Evolutionary conservation across 2,797 vertebrate genomes (phyloP).

Genomic region (Parauchenoglanis ngamensis): DNA sequence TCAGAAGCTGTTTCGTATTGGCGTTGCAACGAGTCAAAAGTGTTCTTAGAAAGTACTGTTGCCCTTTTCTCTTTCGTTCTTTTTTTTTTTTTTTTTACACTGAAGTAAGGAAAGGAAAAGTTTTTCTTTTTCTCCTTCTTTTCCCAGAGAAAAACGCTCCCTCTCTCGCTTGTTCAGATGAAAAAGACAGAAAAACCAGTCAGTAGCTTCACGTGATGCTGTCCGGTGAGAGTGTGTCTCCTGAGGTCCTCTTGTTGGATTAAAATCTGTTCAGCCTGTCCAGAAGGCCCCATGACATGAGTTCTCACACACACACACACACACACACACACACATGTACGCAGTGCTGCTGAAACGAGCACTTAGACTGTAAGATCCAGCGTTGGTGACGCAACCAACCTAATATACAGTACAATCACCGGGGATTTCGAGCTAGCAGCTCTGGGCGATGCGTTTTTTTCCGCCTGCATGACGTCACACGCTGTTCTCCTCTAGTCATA

Average conservation of each 20-base stretch:
- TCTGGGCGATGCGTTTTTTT: not conserved
- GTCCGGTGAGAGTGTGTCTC: constrained; percentile 44
- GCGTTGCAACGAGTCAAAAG: constrained; percentile 86
- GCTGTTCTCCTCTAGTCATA: constrained; percentile 82
- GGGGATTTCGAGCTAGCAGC: constrained; percentile 9
- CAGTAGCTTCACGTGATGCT: constrained; percentile 41
- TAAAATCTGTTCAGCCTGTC: constrained; percentile 47
- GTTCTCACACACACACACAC: constrained; percentile 38
- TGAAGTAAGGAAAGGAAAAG: constrained; percentile 82
- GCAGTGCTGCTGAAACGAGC: constrained; percentile 38
- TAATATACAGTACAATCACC: constrained; percentile 37
- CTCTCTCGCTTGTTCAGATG: constrained; percentile 38
- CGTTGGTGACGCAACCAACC: constrained; percentile 9
- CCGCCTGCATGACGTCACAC: constrained; percentile 32
- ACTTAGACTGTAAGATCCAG: constrained; percentile 21
- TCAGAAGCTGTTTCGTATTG: constrained; percentile 94
- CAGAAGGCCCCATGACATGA: constrained; percentile 28
- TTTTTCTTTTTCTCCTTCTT: constrained; percentile 43
- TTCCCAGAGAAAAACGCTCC: constrained; percentile 67
- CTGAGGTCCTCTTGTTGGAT: constrained; percentile 35
- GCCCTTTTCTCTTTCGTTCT: constrained; percentile 74
- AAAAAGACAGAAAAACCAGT: constrained; percentile 62
- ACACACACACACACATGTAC: not conserved
- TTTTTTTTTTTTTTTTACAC: constrained; percentile 64
- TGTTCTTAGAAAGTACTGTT: constrained; percentile 81